A percentile compares a stretch with the other conserved stretches of the same genome.
phyloP scores from a whole-genome alignment of 2,888 invertebrate genomes.

The Coleophora flavipennella region DNA sequence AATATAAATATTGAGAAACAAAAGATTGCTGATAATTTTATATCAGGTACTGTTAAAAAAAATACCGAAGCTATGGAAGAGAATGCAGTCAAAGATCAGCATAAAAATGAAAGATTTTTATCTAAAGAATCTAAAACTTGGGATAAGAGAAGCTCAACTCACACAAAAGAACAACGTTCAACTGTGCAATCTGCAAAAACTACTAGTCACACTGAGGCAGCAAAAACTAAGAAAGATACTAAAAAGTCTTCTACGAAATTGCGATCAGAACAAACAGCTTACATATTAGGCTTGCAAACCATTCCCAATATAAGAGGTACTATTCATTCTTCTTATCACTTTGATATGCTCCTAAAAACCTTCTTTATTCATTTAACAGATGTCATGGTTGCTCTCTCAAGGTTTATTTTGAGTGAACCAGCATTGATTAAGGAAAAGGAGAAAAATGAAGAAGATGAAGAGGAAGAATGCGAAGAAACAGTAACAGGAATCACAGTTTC shows the following conservation, averaged over 20 bases:
- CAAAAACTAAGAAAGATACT: not conserved
- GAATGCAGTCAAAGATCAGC: slow-evolving; percentile 2
- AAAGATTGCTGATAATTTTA: slow-evolving; percentile 27
- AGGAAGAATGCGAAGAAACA: no score
- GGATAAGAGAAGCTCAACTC: not conserved
- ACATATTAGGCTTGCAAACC: slow-evolving; percentile 45
- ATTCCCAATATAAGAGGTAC: slow-evolving; percentile 50
- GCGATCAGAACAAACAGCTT: slow-evolving; percentile 40
- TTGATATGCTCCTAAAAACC: slow-evolving; percentile 49
- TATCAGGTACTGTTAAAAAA: slow-evolving; percentile 24
- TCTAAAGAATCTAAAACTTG: slow-evolving; percentile 3
- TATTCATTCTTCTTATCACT: slow-evolving; percentile 41
- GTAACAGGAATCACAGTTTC: no score
- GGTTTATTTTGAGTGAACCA: slow-evolving; percentile 45
- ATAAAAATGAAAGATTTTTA: slow-evolving; percentile 2
- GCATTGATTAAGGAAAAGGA: slow-evolving; percentile 20
- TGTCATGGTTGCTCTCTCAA: slow-evolving; percentile 59
- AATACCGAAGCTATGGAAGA: slow-evolving; percentile 21
- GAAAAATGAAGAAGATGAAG: slow-evolving; percentile 1
- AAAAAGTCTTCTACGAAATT: slow-evolving; percentile 19
- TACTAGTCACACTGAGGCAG: no score
- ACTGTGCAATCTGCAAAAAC: no score
- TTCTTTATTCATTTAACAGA: slow-evolving; percentile 63
- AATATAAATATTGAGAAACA: slow-evolving; percentile 21
- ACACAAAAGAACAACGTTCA: no score